These are phyloP conservation scores for Archivesica marissinica DNA, from an alignment of 1,140 invertebrate genomes.

Conservation along the genomic window DNA sequence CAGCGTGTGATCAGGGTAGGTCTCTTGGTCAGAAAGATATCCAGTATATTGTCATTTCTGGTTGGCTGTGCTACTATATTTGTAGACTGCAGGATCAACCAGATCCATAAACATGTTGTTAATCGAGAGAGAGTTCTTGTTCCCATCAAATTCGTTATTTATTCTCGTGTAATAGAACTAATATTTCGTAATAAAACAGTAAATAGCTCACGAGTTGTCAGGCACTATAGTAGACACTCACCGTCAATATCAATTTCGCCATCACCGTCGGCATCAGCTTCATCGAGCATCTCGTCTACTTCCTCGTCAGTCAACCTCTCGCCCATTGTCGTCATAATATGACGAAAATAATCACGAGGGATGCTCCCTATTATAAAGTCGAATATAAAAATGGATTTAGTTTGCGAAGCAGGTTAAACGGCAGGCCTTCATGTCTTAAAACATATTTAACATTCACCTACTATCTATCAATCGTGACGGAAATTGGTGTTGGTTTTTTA, in stretches of 20 bases:
- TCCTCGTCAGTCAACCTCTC: slow-evolving; percentile 94
- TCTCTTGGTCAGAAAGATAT: slow-evolving; percentile 32
- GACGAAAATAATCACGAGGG: slow-evolving; percentile 56
- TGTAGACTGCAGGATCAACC: not conserved
- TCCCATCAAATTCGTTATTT: too few relatives aligned
- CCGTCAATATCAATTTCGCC: slow-evolving; percentile 77
- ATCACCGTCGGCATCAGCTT: slow-evolving; percentile 95
- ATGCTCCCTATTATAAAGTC: slow-evolving; percentile 42
- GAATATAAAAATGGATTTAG: too few relatives aligned
- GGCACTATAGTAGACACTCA: slow-evolving; percentile 26
- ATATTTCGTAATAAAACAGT: too few relatives aligned
- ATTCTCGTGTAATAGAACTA: too few relatives aligned
- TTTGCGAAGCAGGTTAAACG: too few relatives aligned
- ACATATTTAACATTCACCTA: too few relatives aligned
- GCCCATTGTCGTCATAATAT: slow-evolving; percentile 61
- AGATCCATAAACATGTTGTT: not conserved
- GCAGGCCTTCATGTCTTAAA: too few relatives aligned
- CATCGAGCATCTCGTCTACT: slow-evolving; percentile 96
- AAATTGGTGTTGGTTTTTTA: too few relatives aligned
- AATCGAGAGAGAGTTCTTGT: not conserved
- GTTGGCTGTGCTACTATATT: slow-evolving; percentile 16
- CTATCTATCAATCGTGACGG: too few relatives aligned
- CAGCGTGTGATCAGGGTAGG: slow-evolving; percentile 18
- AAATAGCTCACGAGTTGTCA: too few relatives aligned
- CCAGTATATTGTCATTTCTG: slow-evolving; percentile 41